phyloP scores from a whole-genome alignment of 2,113 vertebrate species.

The Canis aureus region DNA sequence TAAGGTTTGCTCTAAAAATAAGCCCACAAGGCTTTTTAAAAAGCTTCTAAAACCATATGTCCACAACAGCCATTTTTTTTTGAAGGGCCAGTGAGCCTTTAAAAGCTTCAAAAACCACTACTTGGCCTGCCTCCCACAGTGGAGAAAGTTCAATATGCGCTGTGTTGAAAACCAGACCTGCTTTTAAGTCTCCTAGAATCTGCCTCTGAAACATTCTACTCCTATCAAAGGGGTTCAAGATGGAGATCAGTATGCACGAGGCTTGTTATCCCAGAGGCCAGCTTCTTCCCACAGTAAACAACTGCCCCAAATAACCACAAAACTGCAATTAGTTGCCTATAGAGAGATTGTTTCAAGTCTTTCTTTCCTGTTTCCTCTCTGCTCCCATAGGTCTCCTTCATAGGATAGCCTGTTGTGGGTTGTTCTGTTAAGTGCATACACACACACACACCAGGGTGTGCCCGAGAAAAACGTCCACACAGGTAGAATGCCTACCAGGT shows the following conservation, averaged over 20 bases:
- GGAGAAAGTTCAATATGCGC: constrained; percentile 61
- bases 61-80: constrained; percentile 66
- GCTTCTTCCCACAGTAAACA: not conserved
- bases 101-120: constrained; percentile 74
- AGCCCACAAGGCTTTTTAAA: constrained; percentile 68
- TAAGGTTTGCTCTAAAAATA: constrained; percentile 77
- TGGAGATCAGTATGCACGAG: not conserved
- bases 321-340: not conserved
- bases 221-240: constrained; percentile 24
- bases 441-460: not conserved
- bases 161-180: constrained; percentile 65
- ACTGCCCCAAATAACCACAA: not conserved
- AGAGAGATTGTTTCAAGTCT: not conserved
- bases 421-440: not conserved
- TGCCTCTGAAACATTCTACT: constrained; percentile 34
- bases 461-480: not conserved
- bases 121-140: constrained; percentile 59
- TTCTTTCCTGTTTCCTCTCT: constrained; percentile 11
- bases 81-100: constrained; percentile 69
- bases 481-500: not conserved
- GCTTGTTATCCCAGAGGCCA: not conserved
- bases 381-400: not conserved
- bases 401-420: not conserved
- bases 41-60: constrained; percentile 72
- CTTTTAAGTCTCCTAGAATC: constrained; percentile 62